Base-by-base conservation (phyloP, 2,797 vertebrate genomes). In the Acridotheres tristis region DNA sequence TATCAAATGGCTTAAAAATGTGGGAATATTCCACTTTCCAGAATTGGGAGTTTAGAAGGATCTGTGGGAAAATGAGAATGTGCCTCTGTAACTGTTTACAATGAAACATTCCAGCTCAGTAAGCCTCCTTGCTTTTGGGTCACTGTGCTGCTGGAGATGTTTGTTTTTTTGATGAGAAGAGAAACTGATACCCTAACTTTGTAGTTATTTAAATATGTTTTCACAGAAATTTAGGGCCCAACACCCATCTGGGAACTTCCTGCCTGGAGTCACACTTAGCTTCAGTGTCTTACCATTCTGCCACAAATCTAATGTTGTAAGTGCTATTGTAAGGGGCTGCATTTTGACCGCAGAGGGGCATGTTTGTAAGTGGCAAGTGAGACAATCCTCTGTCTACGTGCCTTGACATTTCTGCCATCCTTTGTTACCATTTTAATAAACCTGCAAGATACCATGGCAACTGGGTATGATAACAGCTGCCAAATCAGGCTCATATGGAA, bases 371-470 rank as follows among this genome's bases (percentile, higher is more conserved):
- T 40, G 51, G 32, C 14, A n/a, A 65, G 43, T 62, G 72, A 89
- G 90, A 72, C 75, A 72, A 16, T 65, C 29, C 30, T 76, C 76
- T 89, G 26, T 79, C 50, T 88, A 47, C 42, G 10, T 43, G 43
- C 19, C 47, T 36, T 69, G 47, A 16, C 32, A 23, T 89, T 75
- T 91, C 66, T 84, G 71, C 79, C 19, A 26, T 80, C 58, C 40
- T 89, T 89, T 94, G 68, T 89, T 92, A 72, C 48, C 16, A 1
- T 61, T 85, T 85, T 94, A 95, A 93, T 89, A 93, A 96, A 91
- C 66, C 59, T 92, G 51, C 27, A 78, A 92, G 76, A 82, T 81
- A 29, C 87, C 76, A 78, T 93, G 63, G 90, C 85, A 95, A 84
- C 90, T 84, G 79, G 69, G 40, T 78, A 50, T 91, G 87, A 73